Base-by-base conservation (phyloP, 2,797 vertebrate species). In the Dendrocincla tyrannina region DNA sequence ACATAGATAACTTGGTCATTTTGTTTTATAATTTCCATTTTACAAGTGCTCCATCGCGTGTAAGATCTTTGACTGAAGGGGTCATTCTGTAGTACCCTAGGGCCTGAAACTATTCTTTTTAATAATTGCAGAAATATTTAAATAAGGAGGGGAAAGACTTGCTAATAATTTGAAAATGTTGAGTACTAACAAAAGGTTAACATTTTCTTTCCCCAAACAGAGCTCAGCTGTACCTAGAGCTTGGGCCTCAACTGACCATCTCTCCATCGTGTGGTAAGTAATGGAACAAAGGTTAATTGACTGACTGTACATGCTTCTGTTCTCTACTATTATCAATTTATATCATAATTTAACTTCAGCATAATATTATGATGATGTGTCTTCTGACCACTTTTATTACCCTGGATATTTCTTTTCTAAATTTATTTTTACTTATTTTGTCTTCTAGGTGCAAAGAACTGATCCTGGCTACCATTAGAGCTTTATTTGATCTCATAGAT, bases 221-320 rank as follows among this genome's bases (percentile, higher is more conserved):
- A 99, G 97, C 33, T 99, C 99, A 72, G 99, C 99, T 66, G 98
- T 99, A 84, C 99, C 99, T 92, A 98, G 98, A 97, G 99, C 98
- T 2, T 99, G 99, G 99, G 98, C 99, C 58, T 99, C 99, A 93
- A 99, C 99, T 67, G 99, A 99, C 88, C 99, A 99, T 80, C 98
- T 99, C 67, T 99, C 99, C 80, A 99, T 99, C 58, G 99, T 99
- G 73, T 99, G 99, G 99, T 99, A 98, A 98, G 97, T 86, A n/a
- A 46, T 30, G 10, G 67, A 83, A 37, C 41, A 86, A 56, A 68
- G 50, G 15, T 89, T 86, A 52, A 81, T 68, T 44, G n/a, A 6
- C 37, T 85, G 41, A 17, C 39, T 3, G 0, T 70, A 39, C 35
- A 28, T n/a, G 32, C 9, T n/a, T 82, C 56, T 64, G 16, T 82